Evolutionary conservation across 2,888 invertebrate genomes (phyloP).

Genomic region (Eupithecia tripunctaria): DNA sequence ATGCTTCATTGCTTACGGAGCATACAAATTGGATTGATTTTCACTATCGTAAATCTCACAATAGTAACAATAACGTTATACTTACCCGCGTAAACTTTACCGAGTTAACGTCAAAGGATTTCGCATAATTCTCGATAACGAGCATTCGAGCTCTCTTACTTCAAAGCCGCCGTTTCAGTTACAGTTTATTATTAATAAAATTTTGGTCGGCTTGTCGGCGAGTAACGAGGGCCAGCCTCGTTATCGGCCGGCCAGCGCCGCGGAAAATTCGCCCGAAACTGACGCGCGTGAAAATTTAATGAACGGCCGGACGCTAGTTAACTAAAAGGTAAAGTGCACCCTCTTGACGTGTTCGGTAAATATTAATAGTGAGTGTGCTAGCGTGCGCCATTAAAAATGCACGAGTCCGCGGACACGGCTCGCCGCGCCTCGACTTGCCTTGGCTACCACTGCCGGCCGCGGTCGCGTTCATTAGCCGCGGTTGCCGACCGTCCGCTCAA

Average conservation of each 20-base stretch:
- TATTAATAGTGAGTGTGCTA: constrained; percentile 83
- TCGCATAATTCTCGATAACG: constrained; percentile 81
- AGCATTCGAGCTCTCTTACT: constrained; percentile 79
- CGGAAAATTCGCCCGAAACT: constrained; percentile 84
- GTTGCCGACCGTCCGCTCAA: constrained; percentile 42
- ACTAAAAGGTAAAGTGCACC: constrained; percentile 85
- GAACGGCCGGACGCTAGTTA: constrained; percentile 85
- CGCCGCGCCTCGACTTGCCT: constrained; percentile 37
- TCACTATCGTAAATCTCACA: constrained; percentile 11
- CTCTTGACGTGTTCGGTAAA: constrained; percentile 85
- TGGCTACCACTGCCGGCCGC: constrained; percentile 62
- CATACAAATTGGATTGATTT: constrained; percentile 9
- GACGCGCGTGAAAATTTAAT: constrained; percentile 85
- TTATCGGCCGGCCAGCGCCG: constrained; percentile 80
- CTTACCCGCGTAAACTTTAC: constrained; percentile 46
- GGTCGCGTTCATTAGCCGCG: background rate
- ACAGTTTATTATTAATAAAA: constrained; percentile 85
- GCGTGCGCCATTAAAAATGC: constrained; percentile 83
- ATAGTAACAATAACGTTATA: constrained; percentile 44
- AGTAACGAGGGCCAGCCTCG: constrained; percentile 74
- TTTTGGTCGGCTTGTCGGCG: constrained; percentile 72
- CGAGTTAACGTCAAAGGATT: constrained; percentile 74
- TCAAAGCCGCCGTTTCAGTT: constrained; percentile 81
- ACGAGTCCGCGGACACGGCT: constrained; percentile 80
- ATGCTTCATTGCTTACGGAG: background rate